Evolutionary conservation across 2,888 invertebrate genomes (phyloP), one percentile per base, ranked within the genome.

Genomic region (Ochropleura plecta): DNA sequence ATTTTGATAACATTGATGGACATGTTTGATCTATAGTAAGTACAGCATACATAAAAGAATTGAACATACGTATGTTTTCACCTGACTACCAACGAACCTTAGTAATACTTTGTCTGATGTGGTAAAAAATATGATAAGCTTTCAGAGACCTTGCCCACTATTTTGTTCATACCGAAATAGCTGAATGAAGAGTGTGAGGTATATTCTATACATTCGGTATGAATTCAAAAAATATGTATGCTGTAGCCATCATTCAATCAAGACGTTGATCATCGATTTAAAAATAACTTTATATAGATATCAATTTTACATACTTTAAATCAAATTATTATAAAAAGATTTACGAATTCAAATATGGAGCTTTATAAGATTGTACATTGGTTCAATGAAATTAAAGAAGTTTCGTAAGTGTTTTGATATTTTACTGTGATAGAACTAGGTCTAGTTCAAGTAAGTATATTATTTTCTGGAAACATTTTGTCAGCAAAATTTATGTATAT

Each of bases 371-470:
- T 74, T 51, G 7, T 76, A 69, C 40, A 75, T 60, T 68, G 82
- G 74, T 86, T 84, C 76, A 80, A 78, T 74, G 57, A 76, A 80
- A 78, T 78, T 67, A 73, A 82, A 83, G 79, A 78, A 85, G 80
- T 84, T 78, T 77, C 83, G 60, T 82, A 80, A 85, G 90, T 91
- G 90, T 93, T 93, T 94, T 94, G 92, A 94, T 94, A 94, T 95
- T 95, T 94, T 94, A 93, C 96, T 96, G 96, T 96, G 96, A 96
- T 96, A 96, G 95, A 94, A 91, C 93, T 96, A 95, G 95, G 93
- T 93, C 91, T 95, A 87, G 86, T 87, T 86, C 74, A 86, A 83
- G 71, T 86, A 86, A 83, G 71, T 86, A 78, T 83, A 81, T 82
- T 82, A 91, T 90, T 89, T 88, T 89, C 76, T 90, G 79, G 82